These are phyloP conservation scores for Stegodyphus mimosarum DNA, from an alignment of 1,140 invertebrate species.

Conservation along the genomic window DNA sequence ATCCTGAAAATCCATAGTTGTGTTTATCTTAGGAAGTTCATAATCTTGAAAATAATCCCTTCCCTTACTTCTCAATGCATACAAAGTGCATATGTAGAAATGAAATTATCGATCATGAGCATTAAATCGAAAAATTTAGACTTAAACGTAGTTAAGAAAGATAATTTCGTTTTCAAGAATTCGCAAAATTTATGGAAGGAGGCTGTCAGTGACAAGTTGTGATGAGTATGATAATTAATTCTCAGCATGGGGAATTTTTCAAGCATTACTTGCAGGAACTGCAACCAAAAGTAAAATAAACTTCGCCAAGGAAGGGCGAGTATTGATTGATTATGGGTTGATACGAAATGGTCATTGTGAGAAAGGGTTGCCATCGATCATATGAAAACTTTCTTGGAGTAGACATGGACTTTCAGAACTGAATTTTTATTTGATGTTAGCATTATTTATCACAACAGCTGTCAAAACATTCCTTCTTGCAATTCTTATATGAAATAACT, in stretches of 20 bases:
- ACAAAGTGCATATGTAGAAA: too few species aligned
- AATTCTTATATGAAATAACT: constrained; percentile 12
- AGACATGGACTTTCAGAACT: constrained; percentile 39
- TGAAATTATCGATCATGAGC: too few species aligned
- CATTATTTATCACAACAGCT: constrained; percentile 44
- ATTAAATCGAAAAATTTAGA: too few species aligned
- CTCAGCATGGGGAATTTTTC: neutral
- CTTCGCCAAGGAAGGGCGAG: neutral
- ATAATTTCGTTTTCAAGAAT: too few species aligned
- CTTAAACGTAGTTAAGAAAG: too few species aligned
- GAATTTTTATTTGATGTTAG: constrained; percentile 46
- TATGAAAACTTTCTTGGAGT: constrained; percentile 35
- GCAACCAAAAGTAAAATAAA: neutral
- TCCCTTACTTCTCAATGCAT: too few species aligned
- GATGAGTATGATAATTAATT: constrained; percentile 9
- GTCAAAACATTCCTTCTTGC: constrained; percentile 37
- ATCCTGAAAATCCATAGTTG: too few species aligned
- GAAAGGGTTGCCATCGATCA: constrained; percentile 45
- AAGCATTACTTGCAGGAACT: neutral
- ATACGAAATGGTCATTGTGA: constrained; percentile 49
- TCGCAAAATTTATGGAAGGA: too few species aligned
- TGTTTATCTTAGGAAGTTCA: too few species aligned
- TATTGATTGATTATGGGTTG: constrained; percentile 36
- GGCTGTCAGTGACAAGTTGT: constrained; percentile 3
- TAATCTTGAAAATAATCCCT: too few species aligned